Percentiles rank a stretch among this genome's conserved stretches.
Conservation (phyloP, 1,140 invertebrate species). For the Triops longicaudatus region DNA sequence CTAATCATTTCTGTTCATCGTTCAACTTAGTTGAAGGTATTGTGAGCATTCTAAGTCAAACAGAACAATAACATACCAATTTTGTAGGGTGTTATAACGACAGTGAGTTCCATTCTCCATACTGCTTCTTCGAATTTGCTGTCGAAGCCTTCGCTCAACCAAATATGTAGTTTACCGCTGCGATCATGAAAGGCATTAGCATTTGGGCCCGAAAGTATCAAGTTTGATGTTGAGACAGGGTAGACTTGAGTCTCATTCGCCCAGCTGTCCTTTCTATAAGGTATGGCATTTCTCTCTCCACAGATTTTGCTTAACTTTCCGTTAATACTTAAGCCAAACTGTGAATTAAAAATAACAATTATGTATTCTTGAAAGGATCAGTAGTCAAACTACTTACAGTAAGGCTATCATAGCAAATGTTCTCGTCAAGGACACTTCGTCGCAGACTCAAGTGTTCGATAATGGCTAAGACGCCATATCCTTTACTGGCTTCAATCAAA, state of each 20-base stretch:
- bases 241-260: background rate
- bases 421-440: conserved; percentile 16
- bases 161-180: conserved; percentile 26
- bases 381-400: background rate
- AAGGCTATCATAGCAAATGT: conserved; percentile 22
- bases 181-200: conserved; percentile 26
- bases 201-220: conserved; percentile 22
- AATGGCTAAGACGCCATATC: conserved; percentile 21
- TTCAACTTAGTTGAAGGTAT: no score
- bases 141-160: conserved; percentile 20
- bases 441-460: conserved; percentile 25
- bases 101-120: conserved; percentile 15
- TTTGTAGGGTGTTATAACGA: conserved; percentile 26
- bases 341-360: background rate
- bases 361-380: background rate
- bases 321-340: conserved; percentile 24
- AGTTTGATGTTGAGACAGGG: conserved; percentile 1
- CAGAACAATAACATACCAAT: background rate
- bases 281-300: conserved; percentile 22
- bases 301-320: conserved; percentile 26
- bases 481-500: conserved; percentile 22
- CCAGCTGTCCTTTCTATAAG: conserved; percentile 19
- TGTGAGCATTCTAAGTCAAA: no score
- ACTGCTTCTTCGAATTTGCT: conserved; percentile 10
- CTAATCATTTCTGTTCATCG: no score